These are phyloP conservation scores for Platerodrilus igneus DNA, from an alignment of 2,888 invertebrate genomes.

Conservation along the genomic window DNA sequence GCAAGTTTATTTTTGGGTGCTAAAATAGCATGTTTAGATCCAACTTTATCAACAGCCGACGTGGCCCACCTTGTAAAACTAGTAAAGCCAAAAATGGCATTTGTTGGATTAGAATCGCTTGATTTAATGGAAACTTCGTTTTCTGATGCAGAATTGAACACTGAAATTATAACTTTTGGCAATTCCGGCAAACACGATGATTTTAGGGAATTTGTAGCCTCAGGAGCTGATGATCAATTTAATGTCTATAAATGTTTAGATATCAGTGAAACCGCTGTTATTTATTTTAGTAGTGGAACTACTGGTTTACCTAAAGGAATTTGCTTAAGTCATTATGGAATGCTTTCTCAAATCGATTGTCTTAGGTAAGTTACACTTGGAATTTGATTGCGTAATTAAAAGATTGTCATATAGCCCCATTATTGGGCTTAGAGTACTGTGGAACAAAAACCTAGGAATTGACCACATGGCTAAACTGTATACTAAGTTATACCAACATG, in stretches of 20 bases:
- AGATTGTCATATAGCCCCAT: no score
- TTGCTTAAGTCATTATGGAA: slow-evolving; percentile 23
- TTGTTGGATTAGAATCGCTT: slow-evolving; percentile 28
- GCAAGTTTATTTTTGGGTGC: slow-evolving; percentile 49
- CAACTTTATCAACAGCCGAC: slow-evolving; percentile 29
- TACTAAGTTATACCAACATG: no score
- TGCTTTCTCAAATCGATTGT: background rate
- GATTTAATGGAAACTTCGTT: slow-evolving; percentile 25
- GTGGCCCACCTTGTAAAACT: slow-evolving; percentile 29
- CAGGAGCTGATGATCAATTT: no score
- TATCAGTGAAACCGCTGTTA: slow-evolving; percentile 21
- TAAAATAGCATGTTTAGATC: slow-evolving; percentile 35
- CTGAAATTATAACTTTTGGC: slow-evolving; percentile 37
- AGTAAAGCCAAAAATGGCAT: slow-evolving; percentile 32
- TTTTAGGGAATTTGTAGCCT: no score
- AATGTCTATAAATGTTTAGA: no score
- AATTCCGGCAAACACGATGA: slow-evolving; percentile 26
- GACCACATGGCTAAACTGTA: no score
- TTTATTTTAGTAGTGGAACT: slow-evolving; percentile 32
- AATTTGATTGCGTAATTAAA: no score
- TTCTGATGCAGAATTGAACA: slow-evolving; percentile 24
- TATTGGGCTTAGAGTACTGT: no score
- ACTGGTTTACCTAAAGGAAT: slow-evolving; percentile 32
- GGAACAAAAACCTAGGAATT: no score
- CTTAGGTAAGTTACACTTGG: background rate